Evolutionary conservation across 2,797 vertebrate species (phyloP).

Genomic region (Gymnothorax javanicus): DNA sequence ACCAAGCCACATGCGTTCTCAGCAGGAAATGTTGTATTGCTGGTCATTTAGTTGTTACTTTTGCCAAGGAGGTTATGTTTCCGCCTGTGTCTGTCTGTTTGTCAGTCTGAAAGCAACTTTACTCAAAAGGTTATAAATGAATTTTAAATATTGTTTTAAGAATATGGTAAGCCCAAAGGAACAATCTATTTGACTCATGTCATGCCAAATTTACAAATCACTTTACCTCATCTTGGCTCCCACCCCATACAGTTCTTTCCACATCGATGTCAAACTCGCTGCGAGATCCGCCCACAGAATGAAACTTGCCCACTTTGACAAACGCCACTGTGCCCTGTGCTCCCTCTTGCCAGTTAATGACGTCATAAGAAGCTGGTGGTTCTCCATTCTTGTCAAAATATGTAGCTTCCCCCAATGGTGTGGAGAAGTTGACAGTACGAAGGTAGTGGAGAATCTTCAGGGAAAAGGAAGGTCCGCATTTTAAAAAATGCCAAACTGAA

Average conservation of each 20-base stretch:
- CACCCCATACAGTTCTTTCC: constrained; percentile 50
- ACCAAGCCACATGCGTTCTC: background rate
- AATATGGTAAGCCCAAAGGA: background rate
- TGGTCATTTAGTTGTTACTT: constrained; percentile 12
- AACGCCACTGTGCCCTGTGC: constrained; percentile 45
- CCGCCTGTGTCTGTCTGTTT: background rate
- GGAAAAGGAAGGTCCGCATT: background rate
- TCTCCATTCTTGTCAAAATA: constrained; percentile 56
- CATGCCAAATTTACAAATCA: background rate
- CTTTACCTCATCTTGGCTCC: constrained; percentile 43
- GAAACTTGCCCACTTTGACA: constrained; percentile 56
- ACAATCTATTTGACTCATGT: background rate
- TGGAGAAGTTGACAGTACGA: constrained; percentile 55
- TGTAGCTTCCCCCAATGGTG: constrained; percentile 55
- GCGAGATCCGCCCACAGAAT: constrained; percentile 42
- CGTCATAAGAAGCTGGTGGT: constrained; percentile 55
- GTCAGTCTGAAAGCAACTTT: no score
- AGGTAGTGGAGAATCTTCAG: constrained; percentile 52
- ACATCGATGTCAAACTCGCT: constrained; percentile 53
- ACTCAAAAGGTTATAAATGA: background rate
- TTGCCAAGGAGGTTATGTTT: background rate
- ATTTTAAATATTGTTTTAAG: no score
- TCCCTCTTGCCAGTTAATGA: constrained; percentile 61
- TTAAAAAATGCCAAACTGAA: background rate
- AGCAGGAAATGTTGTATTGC: background rate